Evolutionary conservation across 1,140 invertebrate species (phyloP), one percentile per base, ranked within the genome.

Genomic region (Drosophila parvula): DNA sequence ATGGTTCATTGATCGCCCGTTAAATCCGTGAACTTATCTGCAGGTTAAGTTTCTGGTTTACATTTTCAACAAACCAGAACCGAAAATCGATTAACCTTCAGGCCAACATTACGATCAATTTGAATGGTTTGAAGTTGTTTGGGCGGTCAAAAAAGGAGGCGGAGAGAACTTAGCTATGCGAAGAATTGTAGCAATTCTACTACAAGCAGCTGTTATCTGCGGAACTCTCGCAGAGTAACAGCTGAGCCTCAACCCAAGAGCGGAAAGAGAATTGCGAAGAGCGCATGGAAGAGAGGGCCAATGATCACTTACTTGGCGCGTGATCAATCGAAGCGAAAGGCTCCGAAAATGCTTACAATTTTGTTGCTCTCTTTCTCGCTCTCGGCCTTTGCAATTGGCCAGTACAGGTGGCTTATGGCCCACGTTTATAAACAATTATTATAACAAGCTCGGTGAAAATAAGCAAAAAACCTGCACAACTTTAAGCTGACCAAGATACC

Each of bases 341-440:
- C 27, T 68, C 40, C 12, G 22, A 56, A 73, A 56, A 27, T 43
- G 50, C 11, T 48, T 53, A 27, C 55, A n/a, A 59, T 60, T 74
- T 41, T 32, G 56, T 38, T 57, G 47, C 44, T 63, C 50, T 71
- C 36, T 55, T 55, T 3, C 10, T 36, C 30, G n/a, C 41, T 58
- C 48, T 30, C 16, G 32, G 41, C 22, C 27, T 51, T 38, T 84
- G 38, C 27, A 44, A 53, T 65, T 58, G 53, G 59, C 58, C 73
- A 67, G 56, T 61, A 57, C 41, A 44, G 38, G 30, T 44, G 43
- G 69, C 69, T 74, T 80, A 38, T 61, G 60, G 47, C 30, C 58
- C 55, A 71, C 55, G 68, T 81, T 81, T 64, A 63, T 60, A 59
- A 81, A 41, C 74, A 67, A 78, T 68, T 69, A 80, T 68, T 74